Conservation (phyloP, 2,888 invertebrate genomes). For the Ennomos erosarius region DNA sequence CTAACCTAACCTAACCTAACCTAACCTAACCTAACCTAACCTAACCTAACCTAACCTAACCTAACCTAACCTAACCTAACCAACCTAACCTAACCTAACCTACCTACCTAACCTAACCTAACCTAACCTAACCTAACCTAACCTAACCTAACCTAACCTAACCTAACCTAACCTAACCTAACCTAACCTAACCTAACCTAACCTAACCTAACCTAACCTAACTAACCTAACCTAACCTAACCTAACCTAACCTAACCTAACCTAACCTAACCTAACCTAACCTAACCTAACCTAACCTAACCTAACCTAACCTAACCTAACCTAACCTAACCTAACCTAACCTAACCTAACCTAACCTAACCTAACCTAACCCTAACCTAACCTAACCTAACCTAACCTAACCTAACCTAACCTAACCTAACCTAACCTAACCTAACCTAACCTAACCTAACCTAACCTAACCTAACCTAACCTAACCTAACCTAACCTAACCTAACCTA, state of each 20-base stretch:
- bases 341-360: conserved; percentile 38
- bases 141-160: too few species aligned
- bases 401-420: conserved; percentile 32
- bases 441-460: conserved; percentile 31
- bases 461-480: conserved; percentile 28
- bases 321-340: conserved; percentile 36
- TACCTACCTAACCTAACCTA: conserved; percentile 42
- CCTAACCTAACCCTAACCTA: conserved; percentile 37
- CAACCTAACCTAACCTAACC: conserved; percentile 42
- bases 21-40: conserved; percentile 37
- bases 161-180: conserved; percentile 43
- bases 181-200: conserved; percentile 37
- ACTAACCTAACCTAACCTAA: conserved; percentile 39
- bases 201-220: conserved; percentile 34
- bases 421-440: conserved; percentile 32
- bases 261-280: conserved; percentile 36
- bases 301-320: conserved; percentile 39
- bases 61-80: conserved; percentile 39
- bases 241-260: conserved; percentile 36
- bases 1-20: conserved; percentile 38
- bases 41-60: conserved; percentile 38
- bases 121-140: conserved; percentile 41
- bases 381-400: conserved; percentile 31
- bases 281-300: conserved; percentile 40
- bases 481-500: conserved; percentile 26